These are phyloP conservation scores for Chaetops frenatus DNA, from an alignment of 2,113 vertebrate genomes.

Conservation along the genomic window DNA sequence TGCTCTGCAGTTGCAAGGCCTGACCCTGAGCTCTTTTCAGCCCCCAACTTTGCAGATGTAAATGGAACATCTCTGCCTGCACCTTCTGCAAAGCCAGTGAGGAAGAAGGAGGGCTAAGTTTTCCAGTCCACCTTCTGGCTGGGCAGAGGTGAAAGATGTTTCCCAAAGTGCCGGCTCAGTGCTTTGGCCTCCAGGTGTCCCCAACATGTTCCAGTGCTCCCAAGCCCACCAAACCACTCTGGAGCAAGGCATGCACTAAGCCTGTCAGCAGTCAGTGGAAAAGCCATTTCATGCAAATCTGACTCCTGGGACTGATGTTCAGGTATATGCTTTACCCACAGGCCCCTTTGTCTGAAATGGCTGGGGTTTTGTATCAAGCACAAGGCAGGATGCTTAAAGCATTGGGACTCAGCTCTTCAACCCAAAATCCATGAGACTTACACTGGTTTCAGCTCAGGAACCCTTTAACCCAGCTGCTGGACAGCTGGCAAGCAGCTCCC, in stretches of 20 bases:
- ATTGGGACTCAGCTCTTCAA: neutral
- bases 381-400: neutral
- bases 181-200: neutral
- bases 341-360: neutral
- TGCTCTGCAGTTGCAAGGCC: neutral
- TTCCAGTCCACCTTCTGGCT: neutral
- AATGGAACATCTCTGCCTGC: neutral
- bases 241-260: accelerated
- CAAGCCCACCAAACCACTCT: neutral
- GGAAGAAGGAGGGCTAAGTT: neutral
- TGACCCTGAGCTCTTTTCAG: neutral
- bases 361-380: neutral
- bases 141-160: neutral
- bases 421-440: neutral
- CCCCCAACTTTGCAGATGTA: neutral
- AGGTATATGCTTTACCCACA: accelerated
- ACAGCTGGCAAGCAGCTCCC: neutral
- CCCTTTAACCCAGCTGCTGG: neutral
- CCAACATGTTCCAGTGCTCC: neutral
- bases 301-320: neutral
- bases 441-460: neutral
- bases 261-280: neutral
- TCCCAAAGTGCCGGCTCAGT: neutral
- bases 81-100: neutral
- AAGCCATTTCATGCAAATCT: neutral